A percentile compares a stretch with the other conserved stretches of the same genome.
Conservation (phyloP, 2,113 vertebrate species). For the Periophthalmus modestus region DNA sequence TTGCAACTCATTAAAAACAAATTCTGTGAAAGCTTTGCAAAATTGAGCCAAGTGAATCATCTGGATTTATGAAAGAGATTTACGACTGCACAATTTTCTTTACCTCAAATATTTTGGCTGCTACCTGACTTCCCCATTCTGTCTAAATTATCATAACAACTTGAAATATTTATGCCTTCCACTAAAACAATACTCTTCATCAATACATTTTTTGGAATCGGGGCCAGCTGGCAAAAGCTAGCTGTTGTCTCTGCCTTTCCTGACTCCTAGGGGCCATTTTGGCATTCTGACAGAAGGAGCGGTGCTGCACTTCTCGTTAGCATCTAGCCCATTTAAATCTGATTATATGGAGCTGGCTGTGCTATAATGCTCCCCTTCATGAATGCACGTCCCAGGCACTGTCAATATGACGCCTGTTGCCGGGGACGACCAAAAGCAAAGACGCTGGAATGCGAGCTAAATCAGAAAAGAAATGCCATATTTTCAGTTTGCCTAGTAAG, state of each 20-base stretch:
- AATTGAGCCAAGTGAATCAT: not conserved
- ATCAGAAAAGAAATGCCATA: slow-evolving; percentile 72
- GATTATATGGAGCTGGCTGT: slow-evolving; percentile 68
- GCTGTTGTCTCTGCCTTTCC: slow-evolving; percentile 54
- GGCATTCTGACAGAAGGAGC: slow-evolving; percentile 41
- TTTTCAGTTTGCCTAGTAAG: slow-evolving; percentile 57
- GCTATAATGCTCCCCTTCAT: slow-evolving; percentile 72
- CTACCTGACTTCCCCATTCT: slow-evolving; percentile 8
- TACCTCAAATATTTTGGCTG: slow-evolving; percentile 35
- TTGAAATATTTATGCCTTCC: slow-evolving; percentile 4
- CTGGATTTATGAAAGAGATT: slow-evolving; percentile 16
- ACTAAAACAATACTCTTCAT: slow-evolving; percentile 7
- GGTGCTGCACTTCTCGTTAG: slow-evolving; percentile 52
- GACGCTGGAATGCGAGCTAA: slow-evolving; percentile 70
- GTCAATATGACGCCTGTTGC: slow-evolving; percentile 73
- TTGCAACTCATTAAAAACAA: slow-evolving; percentile 1
- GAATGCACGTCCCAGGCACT: slow-evolving; percentile 59
- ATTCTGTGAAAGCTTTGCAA: not conserved
- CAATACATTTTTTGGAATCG: not conserved
- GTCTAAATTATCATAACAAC: slow-evolving; percentile 13
- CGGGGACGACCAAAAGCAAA: slow-evolving; percentile 51
- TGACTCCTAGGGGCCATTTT: slow-evolving; percentile 47
- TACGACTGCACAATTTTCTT: slow-evolving; percentile 11
- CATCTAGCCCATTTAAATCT: slow-evolving; percentile 58
- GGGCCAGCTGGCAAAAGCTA: slow-evolving; percentile 11